Base-by-base conservation (phyloP, 2,113 vertebrate species). In the Pionites leucogaster region DNA sequence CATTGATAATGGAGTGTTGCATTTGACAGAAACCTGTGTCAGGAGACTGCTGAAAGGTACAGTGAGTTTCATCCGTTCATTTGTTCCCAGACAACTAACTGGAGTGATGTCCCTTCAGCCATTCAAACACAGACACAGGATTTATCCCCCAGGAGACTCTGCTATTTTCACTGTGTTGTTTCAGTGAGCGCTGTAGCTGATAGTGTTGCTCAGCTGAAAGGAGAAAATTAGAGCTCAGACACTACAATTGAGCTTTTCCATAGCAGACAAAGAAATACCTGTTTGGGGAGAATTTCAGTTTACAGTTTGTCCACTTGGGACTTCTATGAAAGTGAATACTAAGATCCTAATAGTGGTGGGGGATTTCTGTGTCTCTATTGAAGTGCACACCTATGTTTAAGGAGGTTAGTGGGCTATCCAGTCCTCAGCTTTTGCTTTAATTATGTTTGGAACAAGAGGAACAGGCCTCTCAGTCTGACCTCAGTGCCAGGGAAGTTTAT, bases 11-110 rank as follows among this genome's bases (percentile, higher is more conserved):
- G 98, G 98, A 17, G 72, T 99, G 70, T 76, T 99, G 88, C 98
- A 98, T 46, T 97, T 99, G 93, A 99, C 99, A 0, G 99, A 99
- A 82, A 98, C 98, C 0, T 98, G 98, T 60, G 98, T 98, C 93
- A 97, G 95, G 52, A 98, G 97, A 23, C 94, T 99, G 88, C 97
- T 99, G 97, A 98, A 98, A 97, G 99, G 99, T 99, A 97, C 90
- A 67, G 37, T 33, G 55, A 29, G 11, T 25, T 41, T 42, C 22
- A 3, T 20, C 9, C 15, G 16, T 59, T 44, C 8, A 4, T 71
- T 70, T 85, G 33, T 50, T 69, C n/a, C 23, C 37, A 80, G 79
- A 19, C 31, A 41, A 13, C 52, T 63, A 10, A 27, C 1, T 31
- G 44, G 19, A 63, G 7, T 7, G 27, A 10, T 86, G 44, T 41